Base-by-base conservation (phyloP, 1,140 invertebrate genomes). In the Drosophila cardini region DNA sequence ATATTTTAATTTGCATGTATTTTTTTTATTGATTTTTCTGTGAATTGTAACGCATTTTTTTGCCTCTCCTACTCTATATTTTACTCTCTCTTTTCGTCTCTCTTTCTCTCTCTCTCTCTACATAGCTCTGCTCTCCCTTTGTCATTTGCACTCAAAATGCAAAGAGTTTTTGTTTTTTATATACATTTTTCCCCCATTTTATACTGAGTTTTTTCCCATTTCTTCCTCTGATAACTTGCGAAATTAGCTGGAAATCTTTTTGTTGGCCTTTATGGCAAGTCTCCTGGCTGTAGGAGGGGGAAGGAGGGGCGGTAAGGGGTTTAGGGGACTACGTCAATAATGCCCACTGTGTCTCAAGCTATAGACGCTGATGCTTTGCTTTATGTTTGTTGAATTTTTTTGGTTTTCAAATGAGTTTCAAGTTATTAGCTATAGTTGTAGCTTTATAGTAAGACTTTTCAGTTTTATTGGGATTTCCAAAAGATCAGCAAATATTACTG, bases 101-200 rank as follows among this genome's bases (percentile, higher is more conserved):
- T 32, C 32, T 38, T 10, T 64, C 38, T 32, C 13, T 34, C 46
- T 18, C 16, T 40, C 30, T 36, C 36, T 32, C 15, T 58, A 21
- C n/a, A 18, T 46, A 40, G 36, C 52, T 48, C 68, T 71, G 55
- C 61, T 69, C 72, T 74, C 53, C 55, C 60, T 75, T 75, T 78
- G 76, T 78, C 76, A 78, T 67, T 78, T 67, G 16, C 67, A 75
- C 67, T 75, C 76, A 75, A 64, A 69, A 61, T 61, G 26, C 43
- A 64, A 9, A 63, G 45, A 48, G 32, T 67, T 48, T 68, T 53
- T 53, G 50, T 60, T 65, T 65, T 71, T 48, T 32, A 30, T 53
- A 16, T 55, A 13, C 45, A 53, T 16, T 40, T 53, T 76, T 53
- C 38, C 40, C 32, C 42, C 46, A 43, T 61, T 61, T 55, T 40